Base-by-base conservation (phyloP, 2,113 vertebrate genomes). In the Pomatostomus ruficeps region DNA sequence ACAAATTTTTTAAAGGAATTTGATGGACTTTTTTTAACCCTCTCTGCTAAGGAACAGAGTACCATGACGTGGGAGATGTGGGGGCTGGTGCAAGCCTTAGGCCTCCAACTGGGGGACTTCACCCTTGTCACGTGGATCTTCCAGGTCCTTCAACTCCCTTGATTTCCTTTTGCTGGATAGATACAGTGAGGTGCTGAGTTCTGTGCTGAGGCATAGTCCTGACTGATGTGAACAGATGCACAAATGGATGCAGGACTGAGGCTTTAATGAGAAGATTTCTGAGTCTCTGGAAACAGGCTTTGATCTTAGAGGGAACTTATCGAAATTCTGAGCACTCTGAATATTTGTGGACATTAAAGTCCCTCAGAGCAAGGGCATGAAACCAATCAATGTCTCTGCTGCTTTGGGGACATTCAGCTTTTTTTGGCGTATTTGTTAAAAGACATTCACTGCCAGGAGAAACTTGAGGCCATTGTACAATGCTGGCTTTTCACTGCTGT, bases 351-450 rank as follows among this genome's bases (percentile, higher is more conserved):
- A 40, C 54, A 40, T 54, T 54, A 59, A 90, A 91, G 88, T 85
- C 54, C 72, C 85, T 92, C 63, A 86, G 75, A 93, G 79, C 33
- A 95, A 95, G 79, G 72, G 36, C 72, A 77, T 59, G 71, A 81
- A 95, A 59, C 48, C 29, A 35, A 77, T 78, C 75, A 45, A 8
- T 61, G 58, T 67, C 59, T 89, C 51, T 91, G 66, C 66, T 76
- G 78, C 74, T 86, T 88, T 88, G 63, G 88, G 83, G 52, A 82
- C 22, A 89, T 85, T 79, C 66, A 68, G 55, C 55, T 94, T 88
- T 85, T 96, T 38, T 85, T 88, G 59, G 59, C 55, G 31, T 65
- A 38, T 87, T 75, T 75, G 11, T 79, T 73, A 62, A 74, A 85
- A 85, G 57, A 36, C 17, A 24, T 74, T 92, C n/a, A 55, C 48